These are phyloP conservation scores for Centropyge bicolor DNA, from an alignment of 2,797 vertebrate genomes.

Conservation along the genomic window DNA sequence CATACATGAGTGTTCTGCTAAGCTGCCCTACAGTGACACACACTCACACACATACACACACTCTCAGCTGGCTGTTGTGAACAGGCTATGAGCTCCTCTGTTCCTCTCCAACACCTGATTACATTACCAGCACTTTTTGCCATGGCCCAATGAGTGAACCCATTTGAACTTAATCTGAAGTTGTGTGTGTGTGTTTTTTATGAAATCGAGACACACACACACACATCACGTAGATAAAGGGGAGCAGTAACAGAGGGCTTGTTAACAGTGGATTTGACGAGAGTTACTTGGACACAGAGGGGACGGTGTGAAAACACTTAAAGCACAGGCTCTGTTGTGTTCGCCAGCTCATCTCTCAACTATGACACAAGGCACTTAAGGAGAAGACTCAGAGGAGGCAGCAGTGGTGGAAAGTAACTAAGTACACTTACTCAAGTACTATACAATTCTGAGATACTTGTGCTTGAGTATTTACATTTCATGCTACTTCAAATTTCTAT, in stretches of 20 bases:
- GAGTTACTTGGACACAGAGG: constrained; percentile 44
- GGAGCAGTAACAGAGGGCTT: constrained; percentile 30
- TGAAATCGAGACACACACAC: constrained; percentile 40
- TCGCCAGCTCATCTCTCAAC: constrained; percentile 42
- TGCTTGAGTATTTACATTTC: neutral
- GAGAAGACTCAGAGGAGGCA: constrained; percentile 14
- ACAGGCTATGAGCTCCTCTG: constrained; percentile 28
- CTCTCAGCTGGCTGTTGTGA: constrained; percentile 35
- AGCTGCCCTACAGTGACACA: constrained; percentile 40
- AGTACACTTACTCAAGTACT: neutral
- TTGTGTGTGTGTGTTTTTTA: constrained; percentile 29
- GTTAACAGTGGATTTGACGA: constrained; percentile 61
- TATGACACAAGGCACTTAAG: constrained; percentile 31
- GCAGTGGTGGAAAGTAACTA: constrained; percentile 5
- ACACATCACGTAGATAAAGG: constrained; percentile 34
- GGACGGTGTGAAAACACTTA: constrained; percentile 55
- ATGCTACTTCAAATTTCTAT: neutral
- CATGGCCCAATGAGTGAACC: constrained; percentile 52
- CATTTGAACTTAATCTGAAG: constrained; percentile 52
- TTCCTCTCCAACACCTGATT: constrained; percentile 68
- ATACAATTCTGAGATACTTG: neutral
- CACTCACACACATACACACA: constrained; percentile 20
- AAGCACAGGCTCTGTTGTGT: constrained; percentile 32
- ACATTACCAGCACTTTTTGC: constrained; percentile 65
- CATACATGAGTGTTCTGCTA: constrained; percentile 45